Evolutionary conservation across 2,113 vertebrate genomes (phyloP).

Genomic region (Chiloscyllium plagiosum): DNA sequence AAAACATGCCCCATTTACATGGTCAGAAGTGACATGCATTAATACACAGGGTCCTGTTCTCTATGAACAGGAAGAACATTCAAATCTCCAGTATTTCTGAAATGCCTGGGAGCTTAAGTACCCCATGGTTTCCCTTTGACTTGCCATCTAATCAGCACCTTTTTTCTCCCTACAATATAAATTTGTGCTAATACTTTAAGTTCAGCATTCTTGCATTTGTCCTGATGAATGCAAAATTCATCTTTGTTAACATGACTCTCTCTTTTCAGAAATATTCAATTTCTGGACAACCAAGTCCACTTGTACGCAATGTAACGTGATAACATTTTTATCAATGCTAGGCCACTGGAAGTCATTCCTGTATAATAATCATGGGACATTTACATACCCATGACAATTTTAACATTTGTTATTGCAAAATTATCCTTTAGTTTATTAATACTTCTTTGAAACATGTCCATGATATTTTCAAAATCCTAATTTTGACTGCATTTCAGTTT

Average conservation of each 20-base stretch:
- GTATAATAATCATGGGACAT: neutral
- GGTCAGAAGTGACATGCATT: neutral
- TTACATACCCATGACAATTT: neutral
- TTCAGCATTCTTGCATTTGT: neutral
- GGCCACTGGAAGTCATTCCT: neutral
- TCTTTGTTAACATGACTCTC: too few species aligned
- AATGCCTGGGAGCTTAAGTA: neutral
- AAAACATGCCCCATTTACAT: neutral
- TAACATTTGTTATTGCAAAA: neutral
- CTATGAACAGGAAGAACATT: neutral
- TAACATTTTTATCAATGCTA: neutral
- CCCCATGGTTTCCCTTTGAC: neutral
- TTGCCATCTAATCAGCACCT: neutral
- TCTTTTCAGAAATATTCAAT: neutral
- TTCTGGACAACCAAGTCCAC: neutral
- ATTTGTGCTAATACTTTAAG: neutral
- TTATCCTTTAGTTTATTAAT: neutral
- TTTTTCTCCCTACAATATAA: neutral
- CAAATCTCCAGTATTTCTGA: too few species aligned
- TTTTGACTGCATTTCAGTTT: neutral
- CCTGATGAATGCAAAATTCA: too few species aligned
- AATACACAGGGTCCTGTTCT: neutral
- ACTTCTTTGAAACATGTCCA: neutral
- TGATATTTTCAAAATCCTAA: neutral
- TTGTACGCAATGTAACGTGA: neutral